phyloP scores from a whole-genome alignment of 2,888 invertebrate genomes.

The Oxycera nigricornis region DNA sequence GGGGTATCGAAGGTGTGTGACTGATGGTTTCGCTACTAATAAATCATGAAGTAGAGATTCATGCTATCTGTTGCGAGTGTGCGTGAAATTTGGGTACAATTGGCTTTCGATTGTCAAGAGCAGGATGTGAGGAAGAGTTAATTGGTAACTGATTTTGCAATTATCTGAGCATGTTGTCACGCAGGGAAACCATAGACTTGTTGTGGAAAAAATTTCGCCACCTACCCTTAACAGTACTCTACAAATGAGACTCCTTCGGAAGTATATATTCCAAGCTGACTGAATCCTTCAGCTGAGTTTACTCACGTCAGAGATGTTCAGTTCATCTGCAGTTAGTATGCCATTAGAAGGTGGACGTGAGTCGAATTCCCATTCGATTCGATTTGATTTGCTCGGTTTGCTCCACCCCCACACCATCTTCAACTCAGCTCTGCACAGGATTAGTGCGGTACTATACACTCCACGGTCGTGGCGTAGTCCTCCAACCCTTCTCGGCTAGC shows the following conservation, averaged over 20 bases:
- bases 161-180: no score
- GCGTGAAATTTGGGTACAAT: no score
- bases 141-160: no score
- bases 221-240: no score
- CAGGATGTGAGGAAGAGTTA: no score
- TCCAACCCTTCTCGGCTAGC: neutral
- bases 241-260: neutral
- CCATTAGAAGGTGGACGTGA: slow-evolving; percentile 36
- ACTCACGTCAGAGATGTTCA: slow-evolving; percentile 29
- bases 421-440: neutral
- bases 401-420: neutral
- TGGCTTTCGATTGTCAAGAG: no score
- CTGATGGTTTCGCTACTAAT: no score
- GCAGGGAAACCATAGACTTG: no score
- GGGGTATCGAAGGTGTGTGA: neutral
- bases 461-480: neutral
- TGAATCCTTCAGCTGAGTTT: slow-evolving; percentile 1
- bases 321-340: slow-evolving; percentile 38
- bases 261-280: neutral
- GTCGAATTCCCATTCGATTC: slow-evolving; percentile 28
- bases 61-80: no score
- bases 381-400: slow-evolving; percentile 33
- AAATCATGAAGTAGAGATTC: neutral
- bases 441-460: neutral
- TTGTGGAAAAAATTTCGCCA: no score